phyloP scores from a whole-genome alignment of 2,113 vertebrate species.

The Syngnathus typhle region DNA sequence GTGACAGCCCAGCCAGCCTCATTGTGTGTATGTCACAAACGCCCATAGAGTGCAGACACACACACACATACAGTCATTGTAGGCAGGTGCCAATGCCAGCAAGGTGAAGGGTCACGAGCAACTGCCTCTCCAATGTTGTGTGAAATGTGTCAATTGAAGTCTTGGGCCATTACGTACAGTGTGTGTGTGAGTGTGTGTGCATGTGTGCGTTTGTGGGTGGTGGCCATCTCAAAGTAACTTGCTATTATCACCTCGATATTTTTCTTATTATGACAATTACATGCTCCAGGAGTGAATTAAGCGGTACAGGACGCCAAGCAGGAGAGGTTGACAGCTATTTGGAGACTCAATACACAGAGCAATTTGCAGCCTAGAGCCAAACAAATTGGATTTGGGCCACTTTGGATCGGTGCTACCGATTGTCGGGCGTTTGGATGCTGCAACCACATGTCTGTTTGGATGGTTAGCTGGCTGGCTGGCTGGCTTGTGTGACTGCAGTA shows the following conservation, averaged over 20 bases:
- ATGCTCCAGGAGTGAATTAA: conserved; percentile 78
- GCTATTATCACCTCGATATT: conserved; percentile 80
- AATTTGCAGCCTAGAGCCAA: conserved; percentile 75
- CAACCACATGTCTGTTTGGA: conserved; percentile 43
- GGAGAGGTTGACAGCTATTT: conserved; percentile 79
- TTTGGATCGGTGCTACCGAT: conserved; percentile 73
- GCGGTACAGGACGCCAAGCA: conserved; percentile 72
- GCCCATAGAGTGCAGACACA: conserved; percentile 11
- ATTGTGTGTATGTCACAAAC: conserved; percentile 36
- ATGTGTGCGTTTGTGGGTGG: conserved; percentile 13
- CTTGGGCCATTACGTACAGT: conserved; percentile 45
- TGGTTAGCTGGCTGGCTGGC: conserved; percentile 37
- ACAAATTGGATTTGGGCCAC: conserved; percentile 80
- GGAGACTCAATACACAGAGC: conserved; percentile 78
- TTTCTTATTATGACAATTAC: conserved; percentile 81
- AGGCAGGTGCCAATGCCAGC: conserved; percentile 48
- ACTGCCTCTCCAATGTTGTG: conserved; percentile 65
- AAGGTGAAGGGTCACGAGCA: conserved; percentile 61
- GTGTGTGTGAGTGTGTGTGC: conserved; percentile 33
- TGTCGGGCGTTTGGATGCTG: conserved; percentile 67
- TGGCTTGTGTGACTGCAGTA: conserved; percentile 43
- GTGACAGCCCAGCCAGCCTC: conserved; percentile 58
- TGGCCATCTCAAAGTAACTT: conserved; percentile 70
- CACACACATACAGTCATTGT: conserved; percentile 25
- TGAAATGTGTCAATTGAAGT: conserved; percentile 60